Base-by-base conservation (phyloP, 2,113 vertebrate species). In the Lycaon pictus region DNA sequence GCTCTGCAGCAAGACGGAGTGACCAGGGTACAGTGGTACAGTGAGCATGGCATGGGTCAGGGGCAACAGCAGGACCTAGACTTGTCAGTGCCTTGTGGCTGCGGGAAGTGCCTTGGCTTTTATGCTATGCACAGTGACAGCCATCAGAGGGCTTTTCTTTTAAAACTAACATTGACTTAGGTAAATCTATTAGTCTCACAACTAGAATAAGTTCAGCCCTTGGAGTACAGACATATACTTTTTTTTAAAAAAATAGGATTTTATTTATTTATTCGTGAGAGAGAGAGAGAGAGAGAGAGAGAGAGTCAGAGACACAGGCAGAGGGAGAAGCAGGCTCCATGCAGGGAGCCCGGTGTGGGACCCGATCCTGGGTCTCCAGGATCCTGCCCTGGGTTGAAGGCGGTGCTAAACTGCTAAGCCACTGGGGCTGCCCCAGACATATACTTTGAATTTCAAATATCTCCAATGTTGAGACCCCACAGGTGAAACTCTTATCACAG, bases 141-240 rank as follows among this genome's bases (percentile, higher is more conserved):
- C 32, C n/a, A 53, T 84, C 69, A 23, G 48, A 84, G 27, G 11
- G 35, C 10, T n/a, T 53, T 48, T 67, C 51, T 93, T 69, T 77
- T 62, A 84, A 91, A 91, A 69, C 23, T 83, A 53, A 79, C 81
- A 27, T 58, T 62, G 32, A 56, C 55, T 88, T 72, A 25, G 3
- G 23, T 95, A 77, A 87, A 48, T 58, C 22, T 15, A 1, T 80
- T 55, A 90, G 25, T 82, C 51, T 93, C 81, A 85, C 67, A 71
- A 91, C 9, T 43, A 71, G 20, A 72, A 23, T 83, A 63, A 55
- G 91, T 79, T 35, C 22, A 56, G 20, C 22, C 2, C 58, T 23
- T 77, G 88, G 25, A 23, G 55, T 3, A 11, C 16, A 60, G 43
- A 92, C 11, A 43, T 43, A 43, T 43, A 43, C 43, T 43, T 43